Evolutionary conservation across 2,113 vertebrate species (phyloP), one percentile per base, ranked within the genome.

Genomic region (Dasypus novemcinctus): DNA sequence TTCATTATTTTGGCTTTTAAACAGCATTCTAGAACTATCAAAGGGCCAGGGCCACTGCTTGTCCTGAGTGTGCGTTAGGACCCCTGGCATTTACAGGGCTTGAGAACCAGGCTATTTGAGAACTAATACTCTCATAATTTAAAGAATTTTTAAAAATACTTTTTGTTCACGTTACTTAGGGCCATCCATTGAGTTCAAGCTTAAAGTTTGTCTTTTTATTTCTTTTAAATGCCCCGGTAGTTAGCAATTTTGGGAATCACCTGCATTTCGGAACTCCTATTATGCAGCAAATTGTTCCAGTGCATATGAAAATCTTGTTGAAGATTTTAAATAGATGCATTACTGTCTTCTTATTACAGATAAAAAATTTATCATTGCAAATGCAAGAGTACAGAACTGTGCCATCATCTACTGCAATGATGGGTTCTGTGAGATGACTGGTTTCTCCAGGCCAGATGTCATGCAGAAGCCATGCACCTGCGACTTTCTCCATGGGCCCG

Each of bases 341-440:
- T 93, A 81, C 94, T 97, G 59, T 98, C 79, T 98, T 98, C 54
- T 94, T 97, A 95, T 98, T 98, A 96, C 97, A 99, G 99, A 99
- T 98, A 99, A 99, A 98, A 99, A 99, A 99, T 99, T 99, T 98
- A 98, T 99, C 96, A 99, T 99, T 98, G 99, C 99, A 98, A 99
- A 99, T 98, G 99, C 99, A 93, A 99, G 99, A 97, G 99, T 99
- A 90, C 98, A 99, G 98, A 99, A 99, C 94, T 99, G 99, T 98
- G 99, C 99, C 21, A 99, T 99, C 98, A 99, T 99, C 97, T 99
- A 99, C 98, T 99, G 99, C 98, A 99, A 99, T 82, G 99, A 99
- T 90, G 99, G 99, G 89, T 99, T 99, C 98, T 99, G 99, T 90
- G 99, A 99, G 98, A 99, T 99, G 99, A 99, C 99, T 0, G 99